Percentiles rank a stretch among this genome's conserved stretches.
Evolutionary conservation across 1,140 invertebrate species (phyloP).

Genomic region (Lepidurus couesii): DNA sequence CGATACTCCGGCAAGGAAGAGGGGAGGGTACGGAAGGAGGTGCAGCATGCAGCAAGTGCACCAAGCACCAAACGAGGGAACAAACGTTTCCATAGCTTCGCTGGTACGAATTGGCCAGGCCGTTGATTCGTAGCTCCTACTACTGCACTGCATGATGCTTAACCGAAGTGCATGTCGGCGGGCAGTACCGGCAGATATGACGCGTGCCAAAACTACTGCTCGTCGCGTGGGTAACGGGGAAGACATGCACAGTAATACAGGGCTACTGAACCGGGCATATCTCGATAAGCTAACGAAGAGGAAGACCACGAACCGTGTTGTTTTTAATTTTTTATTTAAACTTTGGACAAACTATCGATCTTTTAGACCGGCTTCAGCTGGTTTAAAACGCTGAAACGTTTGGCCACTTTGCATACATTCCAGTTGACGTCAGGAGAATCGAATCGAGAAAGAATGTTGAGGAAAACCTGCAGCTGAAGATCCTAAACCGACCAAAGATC

Average conservation of each 20-base stretch:
- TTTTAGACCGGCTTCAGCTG: too few species aligned
- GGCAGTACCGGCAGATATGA: slow-evolving; percentile 9
- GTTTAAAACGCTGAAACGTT: too few species aligned
- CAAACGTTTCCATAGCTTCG: neutral
- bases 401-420: too few species aligned
- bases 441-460: too few species aligned
- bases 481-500: neutral
- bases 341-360: too few species aligned
- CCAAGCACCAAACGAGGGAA: neutral
- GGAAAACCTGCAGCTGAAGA: neutral
- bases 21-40: slow-evolving; percentile 3
- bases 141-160: too few species aligned
- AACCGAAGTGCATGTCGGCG: neutral
- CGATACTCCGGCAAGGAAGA: slow-evolving; percentile 25
- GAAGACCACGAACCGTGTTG: too few species aligned
- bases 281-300: too few species aligned
- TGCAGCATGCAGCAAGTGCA: slow-evolving; percentile 23
- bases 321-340: too few species aligned
- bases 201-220: slow-evolving; percentile 15
- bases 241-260: neutral
- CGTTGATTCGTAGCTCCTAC: neutral
- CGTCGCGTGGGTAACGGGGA: neutral
- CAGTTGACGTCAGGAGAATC: too few species aligned
- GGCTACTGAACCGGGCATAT: too few species aligned
- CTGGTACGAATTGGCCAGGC: neutral